Percentiles rank a stretch among this genome's conserved stretches.
These are phyloP conservation scores for Sciurus niger DNA, from an alignment of 2,113 vertebrate species.

Conservation along the genomic window DNA sequence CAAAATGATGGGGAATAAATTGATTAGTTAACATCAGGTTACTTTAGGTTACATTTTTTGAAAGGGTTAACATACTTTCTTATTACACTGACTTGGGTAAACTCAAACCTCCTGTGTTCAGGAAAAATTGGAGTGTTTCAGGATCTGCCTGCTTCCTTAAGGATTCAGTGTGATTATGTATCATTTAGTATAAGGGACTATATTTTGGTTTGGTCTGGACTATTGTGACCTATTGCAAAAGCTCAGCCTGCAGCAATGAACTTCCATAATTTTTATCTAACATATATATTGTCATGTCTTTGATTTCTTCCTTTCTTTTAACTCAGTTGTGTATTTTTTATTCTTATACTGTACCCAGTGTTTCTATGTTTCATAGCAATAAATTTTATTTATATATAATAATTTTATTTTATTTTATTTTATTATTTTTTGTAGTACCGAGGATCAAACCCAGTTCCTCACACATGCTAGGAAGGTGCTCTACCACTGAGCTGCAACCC, in stretches of 20 bases:
- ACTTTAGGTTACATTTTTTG: background rate
- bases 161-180: background rate
- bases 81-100: background rate
- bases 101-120: background rate
- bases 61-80: background rate
- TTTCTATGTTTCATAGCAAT: background rate
- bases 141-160: background rate
- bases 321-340: background rate
- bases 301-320: background rate
- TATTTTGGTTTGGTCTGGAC: background rate
- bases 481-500: too few species aligned
- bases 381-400: too few species aligned
- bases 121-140: background rate
- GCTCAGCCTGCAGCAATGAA: background rate
- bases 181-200: background rate
- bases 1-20: background rate
- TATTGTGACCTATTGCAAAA: background rate
- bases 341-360: background rate
- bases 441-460: too few species aligned
- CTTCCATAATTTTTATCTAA: background rate
- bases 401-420: too few species aligned
- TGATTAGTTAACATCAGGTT: background rate
- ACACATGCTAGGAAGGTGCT: too few species aligned
- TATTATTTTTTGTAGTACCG: background rate
- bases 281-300: background rate